Base-by-base conservation (phyloP, 2,888 invertebrate species). In the Anoncus sp. region DNA sequence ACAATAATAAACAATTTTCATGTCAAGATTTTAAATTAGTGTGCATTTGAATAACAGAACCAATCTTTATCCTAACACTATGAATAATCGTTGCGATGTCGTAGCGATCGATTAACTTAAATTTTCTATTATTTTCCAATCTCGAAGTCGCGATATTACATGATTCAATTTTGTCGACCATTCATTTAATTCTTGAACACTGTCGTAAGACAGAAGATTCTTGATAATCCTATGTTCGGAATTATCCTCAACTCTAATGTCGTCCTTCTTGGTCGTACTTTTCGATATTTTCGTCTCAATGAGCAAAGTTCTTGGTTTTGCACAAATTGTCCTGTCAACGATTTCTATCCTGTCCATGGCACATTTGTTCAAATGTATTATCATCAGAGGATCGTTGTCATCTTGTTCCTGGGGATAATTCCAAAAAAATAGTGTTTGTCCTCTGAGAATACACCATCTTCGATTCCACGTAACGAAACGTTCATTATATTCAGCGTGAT, bases 371-470 rank as follows among this genome's bases (percentile, higher is more conserved):
- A 94, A 83, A 82, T 93, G 91, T 24, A 93, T 79, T 0, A 82
- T 74, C 16, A 89, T 80, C 3, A 92, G 75, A 0, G 92, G 91
- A 18, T 79, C 80, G 43, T 88, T 87, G 12, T 88, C 86, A 24
- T 87, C 89, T 72, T 89, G 90, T 57, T 92, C 92, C 24, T 90
- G 86, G 0, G 93, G 93, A 84, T 93, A 92, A 65, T 92, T 92
- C 92, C 93, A 94, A 45, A 93, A 91, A 22, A 87, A 85, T 1
- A 94, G 80, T 0, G 84, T 83, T 14, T 92, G 88, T 0, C 92
- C 92, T 24, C 91, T 87, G 7, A 94, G 85, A 5, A 91, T 90
- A 83, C 93, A 93, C 93, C 93, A 94, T 66, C 92, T 90, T 0
- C 92, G 91, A 85, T 93, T 93, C 94, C 94, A 94, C 67, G 88